Evolutionary conservation across 1,140 invertebrate genomes (phyloP), one percentile per base, ranked within the genome.

Genomic region (Stegodyphus mimosarum): DNA sequence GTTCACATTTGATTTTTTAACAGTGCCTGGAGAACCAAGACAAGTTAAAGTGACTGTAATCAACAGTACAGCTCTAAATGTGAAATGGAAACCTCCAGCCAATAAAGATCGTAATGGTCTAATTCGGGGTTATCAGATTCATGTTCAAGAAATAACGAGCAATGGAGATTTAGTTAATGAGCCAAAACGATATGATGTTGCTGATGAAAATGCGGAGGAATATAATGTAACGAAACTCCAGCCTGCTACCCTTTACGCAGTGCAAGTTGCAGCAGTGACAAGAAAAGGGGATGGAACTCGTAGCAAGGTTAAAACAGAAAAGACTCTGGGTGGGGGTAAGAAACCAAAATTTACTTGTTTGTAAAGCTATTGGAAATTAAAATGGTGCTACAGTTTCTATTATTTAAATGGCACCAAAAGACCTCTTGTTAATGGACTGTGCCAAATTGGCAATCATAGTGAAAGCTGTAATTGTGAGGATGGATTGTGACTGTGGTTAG

Each of bases 11-110:
- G 11, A 18, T 73, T 86, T 10, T 11, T 78, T 49, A 50, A 18
- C 52, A 99, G 98, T 99, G 92, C 98, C 98, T 87, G 97, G 97
- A 87, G 95, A 98, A 92, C 98, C 98, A 70, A 94, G 96, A 90
- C 95, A 96, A 89, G 96, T 99, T 55, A 95, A 94, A 90, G 95
- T 95, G 2, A 93, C 92, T 72, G 92, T 95, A 6, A 93, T 98
- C 89, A 99, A 99, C 92, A 99, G 97, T 0, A 98, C 97, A 4
- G 94, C 96, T 6, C 95, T 99, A 87, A 94, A 94, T 89, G 96
- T 99, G 11, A 93, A 94, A 73, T 99, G 98, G 98, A 94, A 95
- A 89, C 95, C 96, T 0, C 98, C 98, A 0, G 92, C 93, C 74
- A 94, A 95, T 86, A 96, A 96, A 89, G 96, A 98, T 88, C 94